phyloP scores from a whole-genome alignment of 1,140 invertebrate genomes.

The Bombus superbus region DNA sequence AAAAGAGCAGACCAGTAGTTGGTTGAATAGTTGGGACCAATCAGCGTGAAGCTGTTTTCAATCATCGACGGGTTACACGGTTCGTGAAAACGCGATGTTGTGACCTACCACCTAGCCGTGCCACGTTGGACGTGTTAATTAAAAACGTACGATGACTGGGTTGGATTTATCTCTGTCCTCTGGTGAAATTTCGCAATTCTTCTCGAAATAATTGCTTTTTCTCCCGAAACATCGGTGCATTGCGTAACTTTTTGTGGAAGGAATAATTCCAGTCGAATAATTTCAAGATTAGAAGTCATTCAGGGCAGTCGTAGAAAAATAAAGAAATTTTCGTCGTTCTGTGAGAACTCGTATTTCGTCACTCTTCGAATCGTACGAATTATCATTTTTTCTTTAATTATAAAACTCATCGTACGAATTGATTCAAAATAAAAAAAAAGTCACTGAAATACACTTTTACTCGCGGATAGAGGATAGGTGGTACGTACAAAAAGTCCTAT shows the following conservation, averaged over 20 bases:
- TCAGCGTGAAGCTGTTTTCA: constrained; percentile 16
- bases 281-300: not conserved
- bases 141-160: constrained; percentile 21
- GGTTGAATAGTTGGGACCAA: not conserved
- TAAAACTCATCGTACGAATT: too few species aligned
- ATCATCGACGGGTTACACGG: constrained; percentile 12
- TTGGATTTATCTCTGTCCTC: constrained; percentile 1
- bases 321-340: too few species aligned
- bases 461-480: too few species aligned
- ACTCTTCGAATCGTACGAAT: too few species aligned
- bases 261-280: not conserved
- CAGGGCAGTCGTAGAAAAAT: too few species aligned
- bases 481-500: too few species aligned
- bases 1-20: not conserved
- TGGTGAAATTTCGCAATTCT: not conserved
- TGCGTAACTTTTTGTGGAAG: too few species aligned
- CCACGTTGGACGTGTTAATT: constrained; percentile 27
- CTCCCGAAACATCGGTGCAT: not conserved
- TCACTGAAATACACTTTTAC: too few species aligned
- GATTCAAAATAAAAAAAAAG: too few species aligned
- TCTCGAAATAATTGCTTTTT: constrained; percentile 8
- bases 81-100: not conserved
- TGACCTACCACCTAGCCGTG: constrained; percentile 2
- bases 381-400: too few species aligned
- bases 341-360: too few species aligned